Conservation (phyloP, 2,888 invertebrate genomes). For the Ophion obscuratus region DNA sequence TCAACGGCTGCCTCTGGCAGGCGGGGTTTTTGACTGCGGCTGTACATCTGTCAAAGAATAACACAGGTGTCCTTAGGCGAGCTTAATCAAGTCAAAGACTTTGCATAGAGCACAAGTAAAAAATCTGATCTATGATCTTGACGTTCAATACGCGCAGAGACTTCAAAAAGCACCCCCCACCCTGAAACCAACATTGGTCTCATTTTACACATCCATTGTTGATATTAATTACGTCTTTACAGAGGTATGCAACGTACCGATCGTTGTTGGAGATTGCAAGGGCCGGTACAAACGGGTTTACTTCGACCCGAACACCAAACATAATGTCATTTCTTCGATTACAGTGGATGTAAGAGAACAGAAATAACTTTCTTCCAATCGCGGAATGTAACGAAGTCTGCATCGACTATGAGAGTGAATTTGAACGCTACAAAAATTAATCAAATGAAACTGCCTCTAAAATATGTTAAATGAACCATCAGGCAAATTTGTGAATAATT, state of each 20-base stretch:
- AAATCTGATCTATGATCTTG: too few species aligned
- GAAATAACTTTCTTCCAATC: constrained; percentile 92
- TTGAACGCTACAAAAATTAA: constrained; percentile 6
- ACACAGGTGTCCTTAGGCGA: too few species aligned
- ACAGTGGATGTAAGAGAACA: constrained; percentile 96
- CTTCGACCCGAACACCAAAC: constrained; percentile 89
- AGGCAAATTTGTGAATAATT: too few species aligned
- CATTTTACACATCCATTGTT: background rate
- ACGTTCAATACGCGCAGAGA: too few species aligned
- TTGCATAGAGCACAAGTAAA: too few species aligned
- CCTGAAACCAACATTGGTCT: background rate
- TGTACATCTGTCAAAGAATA: too few species aligned
- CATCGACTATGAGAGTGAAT: constrained; percentile 85
- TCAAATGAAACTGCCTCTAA: background rate
- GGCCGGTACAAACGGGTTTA: constrained; percentile 81
- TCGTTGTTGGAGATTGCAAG: constrained; percentile 73
- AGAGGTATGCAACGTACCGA: constrained; percentile 81
- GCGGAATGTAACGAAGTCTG: constrained; percentile 90
- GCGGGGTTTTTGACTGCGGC: too few species aligned
- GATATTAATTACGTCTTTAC: constrained; percentile 40
- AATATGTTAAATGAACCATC: too few species aligned
- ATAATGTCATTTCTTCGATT: constrained; percentile 92
- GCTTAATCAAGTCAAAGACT: too few species aligned
- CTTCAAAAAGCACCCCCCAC: too few species aligned
- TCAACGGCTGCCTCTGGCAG: too few species aligned